phyloP scores from a whole-genome alignment of 2,113 vertebrate genomes.

The Colistium nudipinnis region DNA sequence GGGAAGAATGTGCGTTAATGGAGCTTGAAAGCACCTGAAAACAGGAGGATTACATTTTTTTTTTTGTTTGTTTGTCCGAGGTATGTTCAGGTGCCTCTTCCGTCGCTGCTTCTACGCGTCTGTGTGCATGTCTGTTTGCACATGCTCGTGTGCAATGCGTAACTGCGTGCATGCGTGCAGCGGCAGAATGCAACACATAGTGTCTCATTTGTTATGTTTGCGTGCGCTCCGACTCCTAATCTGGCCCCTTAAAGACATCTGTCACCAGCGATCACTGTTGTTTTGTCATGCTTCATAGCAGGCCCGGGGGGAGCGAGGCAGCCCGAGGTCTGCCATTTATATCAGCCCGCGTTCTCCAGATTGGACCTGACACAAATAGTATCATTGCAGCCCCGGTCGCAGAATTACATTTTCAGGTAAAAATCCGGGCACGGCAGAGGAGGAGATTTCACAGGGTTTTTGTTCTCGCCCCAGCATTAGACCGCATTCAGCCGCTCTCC shows the following conservation, averaged over 20 bases:
- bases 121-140: slow-evolving; percentile 37
- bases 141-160: slow-evolving; percentile 25
- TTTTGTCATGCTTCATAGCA: slow-evolving; percentile 84
- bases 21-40: slow-evolving; percentile 50
- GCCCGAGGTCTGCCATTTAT: slow-evolving; percentile 83
- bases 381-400: slow-evolving; percentile 72
- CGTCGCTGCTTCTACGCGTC: too few relatives aligned
- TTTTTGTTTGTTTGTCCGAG: slow-evolving; percentile 23
- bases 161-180: slow-evolving; percentile 35
- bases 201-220: slow-evolving; percentile 81
- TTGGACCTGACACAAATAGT: slow-evolving; percentile 84
- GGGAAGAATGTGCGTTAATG: slow-evolving; percentile 38
- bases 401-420: slow-evolving; percentile 82
- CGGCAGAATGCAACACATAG: slow-evolving; percentile 69
- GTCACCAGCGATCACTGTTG: slow-evolving; percentile 85
- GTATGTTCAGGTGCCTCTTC: slow-evolving; percentile 65
- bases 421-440: slow-evolving; percentile 66
- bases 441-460: slow-evolving; percentile 69
- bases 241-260: slow-evolving; percentile 86
- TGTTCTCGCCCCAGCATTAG: slow-evolving; percentile 64
- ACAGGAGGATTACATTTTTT: slow-evolving; percentile 47
- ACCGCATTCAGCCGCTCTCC: slow-evolving; percentile 57
- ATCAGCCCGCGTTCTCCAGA: slow-evolving; percentile 78
- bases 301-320: slow-evolving; percentile 71
- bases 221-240: slow-evolving; percentile 80